Evolutionary conservation across 2,888 invertebrate species (phyloP), one percentile per base, ranked within the genome.

Genomic region (Stegana nigrithorax): DNA sequence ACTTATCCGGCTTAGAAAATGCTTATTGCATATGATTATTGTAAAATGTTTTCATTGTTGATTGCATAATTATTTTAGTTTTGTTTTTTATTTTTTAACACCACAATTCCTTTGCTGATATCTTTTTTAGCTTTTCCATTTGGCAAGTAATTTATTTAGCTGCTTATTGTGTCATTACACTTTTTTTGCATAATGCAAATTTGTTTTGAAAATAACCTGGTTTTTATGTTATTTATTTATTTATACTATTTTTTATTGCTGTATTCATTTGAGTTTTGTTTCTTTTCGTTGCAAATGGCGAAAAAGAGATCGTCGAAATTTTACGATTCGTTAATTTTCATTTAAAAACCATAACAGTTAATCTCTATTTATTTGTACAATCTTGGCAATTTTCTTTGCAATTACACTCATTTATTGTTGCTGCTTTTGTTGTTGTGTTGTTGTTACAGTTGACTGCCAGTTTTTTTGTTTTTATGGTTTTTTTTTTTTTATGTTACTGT

Each of bases 351-450:
- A 69, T 66, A 68, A 64, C 58, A 27, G 60, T 68, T 66, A 67
- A 68, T 68, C 51, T 58, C 57, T 59, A 62, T 67, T 67, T 66
- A 68, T 68, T 63, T 55, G 65, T 55, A 55, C n/a, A n/a, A n/a
- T n/a, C n/a, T n/a, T n/a, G 39, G 42, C 32, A 45, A 45, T 25
- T 39, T 25, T 17, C 44, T 26, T 19, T 42, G 23, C 50, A 50
- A 59, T 12, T 26, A 57, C 39, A 39, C 1, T 7, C 23, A 25
- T 26, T 27, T 61, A 32, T 45, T 59, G 45, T 12, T 27, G 36
- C 47, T 55, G 59, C 58, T 58, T 62, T 39, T 39, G 8, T n/a
- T 19, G 23, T 21, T 4, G 39, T 26, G 45, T 12, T 26, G 45
- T 12, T 26, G 26, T 26, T 63, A 36, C 60, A 59, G 51, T 60